phyloP scores from a whole-genome alignment of 2,888 invertebrate genomes.

The Mystacides longicornis region DNA sequence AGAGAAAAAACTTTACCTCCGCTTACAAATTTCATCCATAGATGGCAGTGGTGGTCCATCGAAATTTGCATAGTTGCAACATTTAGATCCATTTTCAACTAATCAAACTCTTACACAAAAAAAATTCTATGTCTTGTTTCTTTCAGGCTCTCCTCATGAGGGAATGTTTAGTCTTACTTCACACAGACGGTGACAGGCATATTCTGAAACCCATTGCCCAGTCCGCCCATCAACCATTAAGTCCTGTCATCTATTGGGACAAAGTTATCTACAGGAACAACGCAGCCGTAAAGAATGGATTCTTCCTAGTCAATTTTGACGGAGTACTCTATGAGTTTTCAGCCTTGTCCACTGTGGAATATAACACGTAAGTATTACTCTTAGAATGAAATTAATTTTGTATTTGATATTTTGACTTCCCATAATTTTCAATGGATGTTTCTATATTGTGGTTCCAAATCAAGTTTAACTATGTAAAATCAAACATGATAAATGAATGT shows the following conservation, averaged over 20 bases:
- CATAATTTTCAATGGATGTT: too few species aligned
- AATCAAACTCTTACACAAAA: too few species aligned
- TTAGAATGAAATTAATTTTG: too few species aligned
- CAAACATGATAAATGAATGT: too few species aligned
- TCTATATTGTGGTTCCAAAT: too few species aligned
- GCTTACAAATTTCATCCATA: too few species aligned
- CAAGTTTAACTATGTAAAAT: too few species aligned
- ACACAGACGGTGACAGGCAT: conserved; percentile 43
- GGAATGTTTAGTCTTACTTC: conserved; percentile 41
- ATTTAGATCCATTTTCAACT: too few species aligned
- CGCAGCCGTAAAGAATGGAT: conserved; percentile 44
- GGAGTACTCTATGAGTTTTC: conserved; percentile 47
- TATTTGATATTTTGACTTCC: too few species aligned
- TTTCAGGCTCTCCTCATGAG: conserved; percentile 41
- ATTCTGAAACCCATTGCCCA: conserved; percentile 40
- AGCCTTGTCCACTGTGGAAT: conserved; percentile 39
- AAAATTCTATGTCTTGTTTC: neutral
- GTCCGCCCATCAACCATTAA: conserved; percentile 34
- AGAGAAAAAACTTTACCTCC: too few species aligned
- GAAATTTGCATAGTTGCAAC: too few species aligned
- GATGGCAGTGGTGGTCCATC: too few species aligned
- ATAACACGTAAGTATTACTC: conserved; percentile 42
- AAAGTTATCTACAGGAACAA: conserved; percentile 45
- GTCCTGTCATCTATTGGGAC: conserved; percentile 45
- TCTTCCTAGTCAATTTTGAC: conserved; percentile 48